Evolutionary conservation across 2,888 invertebrate genomes (phyloP), one percentile per base, ranked within the genome.

Genomic region (Caenorhabditis virilis): DNA sequence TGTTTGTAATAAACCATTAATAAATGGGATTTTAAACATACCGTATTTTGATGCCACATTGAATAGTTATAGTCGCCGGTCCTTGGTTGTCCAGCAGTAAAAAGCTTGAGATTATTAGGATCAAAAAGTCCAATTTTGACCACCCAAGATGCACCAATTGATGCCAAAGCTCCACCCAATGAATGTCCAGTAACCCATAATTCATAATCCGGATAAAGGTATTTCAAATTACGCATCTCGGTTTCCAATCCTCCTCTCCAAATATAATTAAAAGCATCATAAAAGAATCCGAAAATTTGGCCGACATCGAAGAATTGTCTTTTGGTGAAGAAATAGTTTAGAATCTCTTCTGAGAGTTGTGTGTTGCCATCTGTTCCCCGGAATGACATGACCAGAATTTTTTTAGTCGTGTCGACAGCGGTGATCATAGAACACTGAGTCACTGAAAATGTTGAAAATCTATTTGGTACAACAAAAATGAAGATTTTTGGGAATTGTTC

Each of bases 151-250:
- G 64, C 64, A 16, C 58, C 64, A 26, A 64, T 56, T 33, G 58
- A 58, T n/a, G 64, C 58, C 25, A 64, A 47, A 1, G 64, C 54
- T 23, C 55, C 64, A 35, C 64, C 64, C 18, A 64, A 51, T 1
- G 64, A 64, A 35, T 64, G 64, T 16, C 64, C 64, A 26, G 64
- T 64, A 25, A 64, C 64, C 64, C 64, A 64, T 16, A 64, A 20
- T 23, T 64, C 58, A 50, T 64, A 64, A 38, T 64, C 33, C 26
- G 64, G 64, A 47, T 64, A 64, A 35, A 47, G 42, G 22, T 58
- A 58, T 56, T 65, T 60, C 25, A 65, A 30, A 49, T 46, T 56
- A 5, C 59, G 4, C 22, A 65, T 65, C 36, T 65, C 65, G 20
- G 25, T 11, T 45, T 51, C 48, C 11, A 60, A 33, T 13, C 66